A percentile compares a stretch with the other conserved stretches of the same genome.
These are phyloP conservation scores for Platygyra sinensis DNA, from an alignment of 64 coral and sea anemone species.

Conservation along the genomic window DNA sequence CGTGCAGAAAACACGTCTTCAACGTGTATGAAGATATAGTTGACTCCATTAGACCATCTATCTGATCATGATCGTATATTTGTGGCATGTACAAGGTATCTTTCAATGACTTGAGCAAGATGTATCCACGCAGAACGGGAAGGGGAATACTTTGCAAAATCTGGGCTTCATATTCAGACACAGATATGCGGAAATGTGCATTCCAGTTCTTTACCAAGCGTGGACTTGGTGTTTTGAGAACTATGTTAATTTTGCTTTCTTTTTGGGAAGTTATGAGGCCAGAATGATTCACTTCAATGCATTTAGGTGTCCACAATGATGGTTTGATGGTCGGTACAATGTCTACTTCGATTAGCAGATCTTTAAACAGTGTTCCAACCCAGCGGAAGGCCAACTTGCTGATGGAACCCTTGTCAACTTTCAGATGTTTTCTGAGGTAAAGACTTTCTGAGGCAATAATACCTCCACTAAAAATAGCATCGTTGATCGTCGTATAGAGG, in stretches of 20 bases:
- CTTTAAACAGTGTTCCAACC: constrained; percentile 74
- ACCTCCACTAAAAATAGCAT: constrained; percentile 63
- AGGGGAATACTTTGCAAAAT: constrained; percentile 57
- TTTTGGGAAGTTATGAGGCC: constrained; percentile 54
- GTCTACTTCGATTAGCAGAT: constrained; percentile 70
- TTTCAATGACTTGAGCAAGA: constrained; percentile 65
- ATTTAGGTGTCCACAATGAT: constrained; percentile 67
- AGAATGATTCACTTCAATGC: constrained; percentile 62
- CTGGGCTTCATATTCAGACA: constrained; percentile 56
- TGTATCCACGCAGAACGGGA: constrained; percentile 60
- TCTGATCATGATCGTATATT: constrained; percentile 67
- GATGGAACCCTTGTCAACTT: constrained; percentile 70
- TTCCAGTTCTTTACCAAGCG: constrained; percentile 66
- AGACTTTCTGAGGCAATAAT: constrained; percentile 61
- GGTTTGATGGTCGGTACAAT: constrained; percentile 67
- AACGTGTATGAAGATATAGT: constrained; percentile 71
- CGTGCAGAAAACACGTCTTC: constrained; percentile 69
- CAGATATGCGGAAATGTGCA: constrained; percentile 63
- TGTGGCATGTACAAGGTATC: constrained; percentile 72
- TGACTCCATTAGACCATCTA: constrained; percentile 54
- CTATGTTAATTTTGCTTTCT: constrained; percentile 58
- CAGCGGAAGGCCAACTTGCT: constrained; percentile 69
- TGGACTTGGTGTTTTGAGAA: constrained; percentile 70
- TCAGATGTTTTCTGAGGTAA: constrained; percentile 70
- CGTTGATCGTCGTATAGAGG: constrained; percentile 64